Evolutionary conservation across 2,888 invertebrate species (phyloP).

Genomic region (Chrysolina haemoptera): DNA sequence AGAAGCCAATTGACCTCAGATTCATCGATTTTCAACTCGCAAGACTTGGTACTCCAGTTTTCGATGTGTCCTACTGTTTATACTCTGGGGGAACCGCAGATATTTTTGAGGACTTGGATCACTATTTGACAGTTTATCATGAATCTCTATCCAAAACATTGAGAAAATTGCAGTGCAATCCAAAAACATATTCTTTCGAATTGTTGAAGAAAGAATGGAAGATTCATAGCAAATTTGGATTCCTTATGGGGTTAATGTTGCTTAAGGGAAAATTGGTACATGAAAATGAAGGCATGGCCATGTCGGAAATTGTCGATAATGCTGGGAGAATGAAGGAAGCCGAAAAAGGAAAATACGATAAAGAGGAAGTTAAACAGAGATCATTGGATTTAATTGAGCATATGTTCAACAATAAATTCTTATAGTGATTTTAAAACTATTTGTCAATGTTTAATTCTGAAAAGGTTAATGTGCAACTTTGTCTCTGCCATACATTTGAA

Average conservation of each 20-base stretch:
- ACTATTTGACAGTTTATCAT: slow-evolving; percentile 61
- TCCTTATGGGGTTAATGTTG: slow-evolving; percentile 46
- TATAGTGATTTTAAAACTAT: neutral
- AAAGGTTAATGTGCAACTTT: too few relatives aligned
- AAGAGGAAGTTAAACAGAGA: slow-evolving; percentile 18
- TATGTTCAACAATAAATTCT: slow-evolving; percentile 15
- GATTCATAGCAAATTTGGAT: slow-evolving; percentile 50
- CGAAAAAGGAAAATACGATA: neutral
- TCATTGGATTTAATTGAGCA: slow-evolving; percentile 31
- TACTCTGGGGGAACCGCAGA: slow-evolving; percentile 60
- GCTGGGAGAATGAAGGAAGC: too few relatives aligned
- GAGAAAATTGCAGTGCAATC: slow-evolving; percentile 54
- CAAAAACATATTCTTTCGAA: slow-evolving; percentile 59
- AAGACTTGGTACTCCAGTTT: slow-evolving; percentile 49
- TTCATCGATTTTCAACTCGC: slow-evolving; percentile 43
- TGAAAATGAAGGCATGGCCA: slow-evolving; percentile 9
- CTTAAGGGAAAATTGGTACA: slow-evolving; percentile 48
- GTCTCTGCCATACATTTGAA: too few relatives aligned
- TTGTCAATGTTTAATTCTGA: too few relatives aligned
- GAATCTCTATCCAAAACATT: slow-evolving; percentile 56
- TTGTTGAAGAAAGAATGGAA: slow-evolving; percentile 55
- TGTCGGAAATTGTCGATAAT: neutral
- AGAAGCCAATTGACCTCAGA: slow-evolving; percentile 31
- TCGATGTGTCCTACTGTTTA: slow-evolving; percentile 64
- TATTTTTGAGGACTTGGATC: slow-evolving; percentile 58